Evolutionary conservation across 2,797 vertebrate species (phyloP).

Genomic region (Enteromius anoplus): DNA sequence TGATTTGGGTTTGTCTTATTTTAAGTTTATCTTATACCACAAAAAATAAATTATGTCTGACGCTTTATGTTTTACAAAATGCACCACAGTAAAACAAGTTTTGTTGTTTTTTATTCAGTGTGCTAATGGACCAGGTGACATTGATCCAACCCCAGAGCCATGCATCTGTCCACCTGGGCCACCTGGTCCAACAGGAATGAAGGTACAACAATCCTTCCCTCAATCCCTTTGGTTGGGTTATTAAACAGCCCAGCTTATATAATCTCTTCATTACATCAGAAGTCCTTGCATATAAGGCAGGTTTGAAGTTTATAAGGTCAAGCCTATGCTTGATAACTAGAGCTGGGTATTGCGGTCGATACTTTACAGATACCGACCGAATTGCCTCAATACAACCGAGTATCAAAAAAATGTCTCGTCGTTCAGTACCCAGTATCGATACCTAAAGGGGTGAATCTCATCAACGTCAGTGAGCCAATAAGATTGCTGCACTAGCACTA

Average conservation of each 20-base stretch:
- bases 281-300: constrained; percentile 45
- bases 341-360: no score
- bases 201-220: constrained; percentile 76
- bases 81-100: not conserved
- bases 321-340: constrained; percentile 49
- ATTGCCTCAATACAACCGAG: no score
- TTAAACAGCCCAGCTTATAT: constrained; percentile 1
- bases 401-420: no score
- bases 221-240: not conserved
- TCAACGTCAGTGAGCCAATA: no score
- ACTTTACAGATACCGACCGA: no score
- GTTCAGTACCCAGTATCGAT: no score
- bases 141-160: constrained; percentile 85
- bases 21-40: not conserved
- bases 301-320: constrained; percentile 72
- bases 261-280: constrained; percentile 57
- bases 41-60: not conserved
- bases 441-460: no score
- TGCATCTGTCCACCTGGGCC: constrained; percentile 90
- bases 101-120: constrained; percentile 76
- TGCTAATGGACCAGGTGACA: constrained; percentile 84
- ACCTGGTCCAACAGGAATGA: constrained; percentile 85
- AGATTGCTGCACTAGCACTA: no score
- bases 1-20: constrained; percentile 7
- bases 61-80: not conserved